Conservation (phyloP, 2,797 vertebrate species). For the Typhlichthys subterraneus region DNA sequence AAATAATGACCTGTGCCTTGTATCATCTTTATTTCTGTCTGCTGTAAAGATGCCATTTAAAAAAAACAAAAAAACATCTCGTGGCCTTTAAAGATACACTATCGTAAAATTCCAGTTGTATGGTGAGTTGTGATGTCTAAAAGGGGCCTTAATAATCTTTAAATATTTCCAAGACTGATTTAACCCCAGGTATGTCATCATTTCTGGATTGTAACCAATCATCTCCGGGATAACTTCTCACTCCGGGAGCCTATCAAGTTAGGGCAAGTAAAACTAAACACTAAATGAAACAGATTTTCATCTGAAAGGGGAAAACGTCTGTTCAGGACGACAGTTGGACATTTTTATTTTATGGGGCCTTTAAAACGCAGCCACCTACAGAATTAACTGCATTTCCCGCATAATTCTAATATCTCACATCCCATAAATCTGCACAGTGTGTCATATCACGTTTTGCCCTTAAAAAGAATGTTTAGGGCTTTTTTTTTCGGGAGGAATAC, state of each 20-base stretch:
- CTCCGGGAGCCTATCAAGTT: too few species aligned
- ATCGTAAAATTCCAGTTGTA: too few species aligned
- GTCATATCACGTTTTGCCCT: slow-evolving; percentile 17
- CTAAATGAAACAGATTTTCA: too few species aligned
- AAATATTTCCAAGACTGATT: too few species aligned
- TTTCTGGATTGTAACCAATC: background rate
- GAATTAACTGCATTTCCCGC: background rate
- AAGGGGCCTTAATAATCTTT: too few species aligned
- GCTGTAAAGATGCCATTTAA: background rate
- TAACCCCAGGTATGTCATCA: background rate
- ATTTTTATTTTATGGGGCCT: background rate
- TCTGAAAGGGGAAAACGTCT: too few species aligned
- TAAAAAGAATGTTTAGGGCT: slow-evolving; percentile 1
- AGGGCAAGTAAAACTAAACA: too few species aligned
- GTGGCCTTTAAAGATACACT: too few species aligned
- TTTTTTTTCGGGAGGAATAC: slow-evolving; percentile 37
- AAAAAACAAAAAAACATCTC: background rate
- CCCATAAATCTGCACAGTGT: slow-evolving; percentile 15
- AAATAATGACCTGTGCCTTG: background rate
- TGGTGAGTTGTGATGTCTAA: too few species aligned
- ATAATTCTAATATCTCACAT: background rate
- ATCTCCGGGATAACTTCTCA: too few species aligned
- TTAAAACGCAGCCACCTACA: slow-evolving; percentile 4
- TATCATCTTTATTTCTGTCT: slow-evolving; percentile 3
- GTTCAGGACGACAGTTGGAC: too few species aligned